Base-by-base conservation (phyloP, 2,797 vertebrate species). In the Schizopygopsis malacanthus region DNA sequence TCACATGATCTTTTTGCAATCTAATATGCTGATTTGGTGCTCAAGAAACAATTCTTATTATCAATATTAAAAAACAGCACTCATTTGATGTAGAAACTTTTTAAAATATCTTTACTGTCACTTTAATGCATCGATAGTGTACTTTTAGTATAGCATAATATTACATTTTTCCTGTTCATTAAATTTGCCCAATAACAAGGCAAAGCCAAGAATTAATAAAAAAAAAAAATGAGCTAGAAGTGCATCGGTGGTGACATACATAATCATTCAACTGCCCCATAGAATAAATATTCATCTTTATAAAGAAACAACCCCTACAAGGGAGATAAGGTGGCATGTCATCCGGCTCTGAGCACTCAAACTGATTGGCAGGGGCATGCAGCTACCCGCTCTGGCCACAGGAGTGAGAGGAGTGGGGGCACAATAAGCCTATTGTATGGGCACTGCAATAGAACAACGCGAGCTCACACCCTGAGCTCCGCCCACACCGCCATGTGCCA, bases 371-470 rank as follows among this genome's bases (percentile, higher is more conserved):
- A 75, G 61, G 37, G 80, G 65, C 28, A 61, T 70, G 45, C 82
- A 52, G 25, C 56, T 59, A 72, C 69, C 75, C 79, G 71, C 79
- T 82, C 73, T 65, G 52, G 63, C 72, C 52, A 41, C 70, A 71
- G 5, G 33, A 52, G 81, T 22, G 79, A 56, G 41, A 50, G 22
- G 22, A 78, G 25, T 43, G 45, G 67, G 50, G 81, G 63, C 81
- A 91, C 90, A 91, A 88, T 65, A 43, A 59, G 71, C 25, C 43
- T 47, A 83, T 89, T 89, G 88, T 90, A 50, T 12, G 67, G 39
- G 37, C 75, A 63, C 79, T 80, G 52, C 37, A 54, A 52, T n/a
- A 79, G 67, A 87, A 89, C 84, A 87, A 59, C 41, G 56, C 39
- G 6, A 83, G 84, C 80, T 71, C 78, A 67, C 78, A 84, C 22